Evolutionary conservation across 2,888 invertebrate species (phyloP), one percentile per base, ranked within the genome.

Genomic region (Dascillus cervinus): DNA sequence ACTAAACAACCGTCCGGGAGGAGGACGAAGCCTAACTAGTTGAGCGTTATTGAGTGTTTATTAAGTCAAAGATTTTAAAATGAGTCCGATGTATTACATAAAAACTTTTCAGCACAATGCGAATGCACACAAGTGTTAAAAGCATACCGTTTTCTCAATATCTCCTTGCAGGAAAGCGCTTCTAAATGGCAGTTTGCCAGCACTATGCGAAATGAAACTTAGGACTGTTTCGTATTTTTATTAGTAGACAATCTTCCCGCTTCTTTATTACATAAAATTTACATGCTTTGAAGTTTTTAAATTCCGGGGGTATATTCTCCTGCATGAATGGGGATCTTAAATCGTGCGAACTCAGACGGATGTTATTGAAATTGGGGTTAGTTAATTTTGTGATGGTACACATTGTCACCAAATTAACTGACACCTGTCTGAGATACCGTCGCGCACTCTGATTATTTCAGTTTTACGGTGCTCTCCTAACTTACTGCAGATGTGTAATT

Each of bases 371-470:
- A 49, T 49, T 46, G 50, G 49, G 47, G 49, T 49, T 51, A 49
- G 49, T 49, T 51, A 48, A 47, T 39, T 46, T 46, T 43, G 51
- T 52, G 52, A 55, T 52, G 53, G 53, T 55, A 55, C 55, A 56
- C 57, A 55, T 53, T 57, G 57, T 57, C 57, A 49, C 52, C 53
- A 53, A 57, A 56, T 57, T 54, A 57, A 57, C 57, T 55, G 57
- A 55, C 57, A 56, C 54, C 55, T 57, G 57, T 57, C 57, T 52
- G 50, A 47, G 47, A 52, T 46, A 45, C 52, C 61, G 59, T 41
- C 44, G 47, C 49, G 63, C 62, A 63, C 66, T 46, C 66, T 70
- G 71, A 41, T 71, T 66, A 71, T 71, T 71, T 70, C 70, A 71
- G 71, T 70, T 72, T 70, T 65, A 65, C 67, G 64, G 65, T 62